These are phyloP conservation scores for Cactoblastis cactorum DNA, from an alignment of 2,888 invertebrate species.

Conservation along the genomic window DNA sequence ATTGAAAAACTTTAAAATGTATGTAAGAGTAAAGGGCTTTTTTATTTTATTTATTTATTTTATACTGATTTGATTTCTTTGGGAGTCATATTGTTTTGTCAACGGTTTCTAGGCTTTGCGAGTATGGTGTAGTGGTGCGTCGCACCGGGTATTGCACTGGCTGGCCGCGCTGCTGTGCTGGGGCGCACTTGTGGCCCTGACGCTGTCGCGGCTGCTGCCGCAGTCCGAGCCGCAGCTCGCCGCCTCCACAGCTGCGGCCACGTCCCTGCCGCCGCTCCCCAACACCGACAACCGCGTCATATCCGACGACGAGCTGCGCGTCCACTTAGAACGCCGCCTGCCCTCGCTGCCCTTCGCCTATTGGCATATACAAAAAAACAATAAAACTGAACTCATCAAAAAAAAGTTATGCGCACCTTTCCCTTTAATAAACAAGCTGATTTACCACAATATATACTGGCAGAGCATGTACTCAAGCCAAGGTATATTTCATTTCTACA, in stretches of 20 bases:
- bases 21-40: too few relatives aligned
- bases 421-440: conserved; percentile 92
- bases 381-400: conserved; percentile 82
- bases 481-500: conserved; percentile 94
- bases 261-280: conserved; percentile 31
- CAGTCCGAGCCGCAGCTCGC: conserved; percentile 45
- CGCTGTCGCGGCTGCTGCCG: conserved; percentile 40
- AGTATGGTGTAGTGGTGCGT: conserved; percentile 52
- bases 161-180: conserved; percentile 58
- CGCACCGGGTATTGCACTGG: conserved; percentile 58
- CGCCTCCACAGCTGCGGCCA: conserved; percentile 31
- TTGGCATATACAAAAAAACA: conserved; percentile 90
- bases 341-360: conserved; percentile 92
- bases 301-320: conserved; percentile 86
- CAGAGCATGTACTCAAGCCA: conserved; percentile 89
- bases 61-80: too few relatives aligned
- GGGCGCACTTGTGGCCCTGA: conserved; percentile 51
- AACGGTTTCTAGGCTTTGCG: conserved; percentile 66
- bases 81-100: too few relatives aligned
- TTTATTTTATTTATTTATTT: too few relatives aligned
- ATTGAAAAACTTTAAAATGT: too few relatives aligned
- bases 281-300: conserved; percentile 55
- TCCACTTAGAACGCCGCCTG: conserved; percentile 87
- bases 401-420: conserved; percentile 90
- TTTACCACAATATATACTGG: conserved; percentile 97